phyloP scores from a whole-genome alignment of 2,888 invertebrate genomes.

The Pteria penguin region DNA sequence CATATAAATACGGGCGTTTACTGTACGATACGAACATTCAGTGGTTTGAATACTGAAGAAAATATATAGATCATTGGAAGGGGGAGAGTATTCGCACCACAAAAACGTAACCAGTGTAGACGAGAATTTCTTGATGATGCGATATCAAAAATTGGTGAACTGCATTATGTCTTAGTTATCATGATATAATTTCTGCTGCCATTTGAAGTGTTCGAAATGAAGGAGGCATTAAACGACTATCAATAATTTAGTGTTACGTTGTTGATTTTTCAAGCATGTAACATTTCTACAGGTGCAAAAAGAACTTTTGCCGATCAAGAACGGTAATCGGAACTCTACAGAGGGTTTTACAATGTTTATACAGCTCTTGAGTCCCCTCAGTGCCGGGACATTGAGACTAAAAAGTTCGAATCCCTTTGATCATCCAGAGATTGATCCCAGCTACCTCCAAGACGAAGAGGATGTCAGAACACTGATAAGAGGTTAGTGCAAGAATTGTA shows the following conservation, averaged over 20 bases:
- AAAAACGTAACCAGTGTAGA: too few species aligned
- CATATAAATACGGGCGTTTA: too few species aligned
- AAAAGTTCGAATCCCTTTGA: conserved; percentile 88
- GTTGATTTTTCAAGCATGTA: not conserved
- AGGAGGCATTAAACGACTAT: not conserved
- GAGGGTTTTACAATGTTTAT: conserved; percentile 73
- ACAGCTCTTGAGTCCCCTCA: conserved; percentile 83
- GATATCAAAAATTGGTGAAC: too few species aligned
- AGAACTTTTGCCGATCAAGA: conserved; percentile 20
- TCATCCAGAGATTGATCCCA: conserved; percentile 92
- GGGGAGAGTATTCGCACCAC: too few species aligned
- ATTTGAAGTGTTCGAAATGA: not conserved
- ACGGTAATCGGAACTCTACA: conserved; percentile 18
- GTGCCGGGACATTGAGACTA: conserved; percentile 89
- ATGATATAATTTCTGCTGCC: too few species aligned
- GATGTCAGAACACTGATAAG: conserved; percentile 82
- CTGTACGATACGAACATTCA: too few species aligned
- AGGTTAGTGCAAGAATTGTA: too few species aligned
- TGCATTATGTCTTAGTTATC: too few species aligned
- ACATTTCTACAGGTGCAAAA: conserved; percentile 30
- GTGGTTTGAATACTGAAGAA: too few species aligned
- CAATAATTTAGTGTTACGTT: too few species aligned
- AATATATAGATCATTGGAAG: too few species aligned
- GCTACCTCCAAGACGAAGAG: conserved; percentile 86
- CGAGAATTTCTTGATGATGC: too few species aligned